Evolutionary conservation across 1,140 invertebrate species (phyloP), one percentile per base, ranked within the genome.

Genomic region (Leptinotarsa undecemlineata): DNA sequence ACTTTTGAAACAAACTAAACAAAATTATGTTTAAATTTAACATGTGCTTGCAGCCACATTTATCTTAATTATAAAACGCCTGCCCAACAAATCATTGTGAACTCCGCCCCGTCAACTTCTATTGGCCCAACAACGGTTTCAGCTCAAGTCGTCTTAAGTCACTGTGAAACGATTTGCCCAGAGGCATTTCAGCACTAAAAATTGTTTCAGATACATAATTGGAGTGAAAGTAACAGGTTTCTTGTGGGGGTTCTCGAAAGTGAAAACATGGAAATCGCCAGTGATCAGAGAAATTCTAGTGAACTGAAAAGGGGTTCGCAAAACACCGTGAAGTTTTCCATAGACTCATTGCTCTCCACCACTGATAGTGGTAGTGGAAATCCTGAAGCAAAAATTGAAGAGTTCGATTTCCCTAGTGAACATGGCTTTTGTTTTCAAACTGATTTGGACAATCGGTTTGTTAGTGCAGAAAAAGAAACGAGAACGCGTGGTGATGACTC

Each of bases 321-420:
- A 20, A 79, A 75, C 19, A 75, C 73, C 33, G 73, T 66, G 14
- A 79, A 71, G 48, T 79, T 79, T 77, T 74, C 71, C 21, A 79
- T 79, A 20, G 78, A 79, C 33, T 77, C 77, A 8, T 48, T 78
- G 20, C 61, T 78, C 17, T 76, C 75, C 5, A 60, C 63, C 14
- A 62, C 33, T n/a, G 21, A 63, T 19, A n/a, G 33, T 72, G 26
- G 23, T 62, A 61, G 42, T 23, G 33, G 33, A 71, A n/a, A 71
- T 6, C 21, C 6, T 26, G 14, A 21, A 21, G 23, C 8, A 3
- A 71, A 51, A 60, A 33, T 42, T 5, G 14, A 17, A 5, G 48
- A 42, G 14, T 23, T 70, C 4, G 62, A 2, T 64, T 13, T 21
- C 61, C 5, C n/a, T n/a, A n/a, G 42, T n/a, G 14, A 61, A 13